Base-by-base conservation (phyloP, 2,113 vertebrate genomes). In the Empidonax traillii region DNA sequence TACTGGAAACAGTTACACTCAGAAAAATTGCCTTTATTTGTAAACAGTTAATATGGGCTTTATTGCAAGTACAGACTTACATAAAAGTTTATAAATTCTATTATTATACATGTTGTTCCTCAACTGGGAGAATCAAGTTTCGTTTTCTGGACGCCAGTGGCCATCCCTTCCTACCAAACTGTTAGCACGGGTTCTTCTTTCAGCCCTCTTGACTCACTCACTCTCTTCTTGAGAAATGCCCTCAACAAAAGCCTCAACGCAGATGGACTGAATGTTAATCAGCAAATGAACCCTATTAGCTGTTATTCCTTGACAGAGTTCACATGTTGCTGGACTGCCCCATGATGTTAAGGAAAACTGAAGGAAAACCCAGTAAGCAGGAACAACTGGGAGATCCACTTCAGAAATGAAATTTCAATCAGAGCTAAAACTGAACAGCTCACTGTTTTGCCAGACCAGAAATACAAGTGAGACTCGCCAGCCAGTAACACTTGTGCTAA, bases 241-340 rank as follows among this genome's bases (percentile, higher is more conserved):
- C 41, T 71, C 2, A 0, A 31, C 1, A 0, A 31, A 73, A 68
- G 35, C 21, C 51, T 61, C 51, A 23, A 61, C 16, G 19, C 41
- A 80, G 43, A 59, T 3, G 1, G 19, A 75, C 56, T 43, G 14
- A 74, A n/a, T 16, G 10, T 8, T 75, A 14, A 61, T 14, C n/a
- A 91, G 27, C 24, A 78, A 90, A 62, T 13, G 8, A 52, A 67
- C 17, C 6, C 47, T 31, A 22, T 33, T 27, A 71, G 37, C 18
- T 31, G 22, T 23, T 41, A 52, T 78, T 37, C 35, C 31, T 53
- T n/a, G 33, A 75, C 14, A 63, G 12, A 71, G 19, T 58, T 79
- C 24, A 21, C 3, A 9, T 55, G 25, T 19, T 46, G 37, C 37
- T 72, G 87, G 30, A 35, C 14, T 66, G 31, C 21, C 16, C 51